These are phyloP conservation scores for Noctilio leporinus DNA, from an alignment of 2,113 vertebrate species.

Conservation along the genomic window DNA sequence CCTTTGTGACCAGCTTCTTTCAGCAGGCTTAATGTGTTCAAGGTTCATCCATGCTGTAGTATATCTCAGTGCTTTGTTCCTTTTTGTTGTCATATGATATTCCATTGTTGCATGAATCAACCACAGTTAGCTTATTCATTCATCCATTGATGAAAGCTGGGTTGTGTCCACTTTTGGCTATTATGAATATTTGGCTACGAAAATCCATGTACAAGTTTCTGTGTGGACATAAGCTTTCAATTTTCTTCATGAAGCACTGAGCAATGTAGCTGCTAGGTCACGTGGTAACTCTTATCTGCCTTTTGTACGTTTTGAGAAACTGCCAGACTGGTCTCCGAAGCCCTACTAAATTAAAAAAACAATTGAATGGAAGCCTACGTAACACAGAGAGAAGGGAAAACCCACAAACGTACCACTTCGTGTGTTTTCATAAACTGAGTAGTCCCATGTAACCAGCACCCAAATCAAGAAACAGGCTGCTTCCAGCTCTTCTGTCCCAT, in stretches of 20 bases:
- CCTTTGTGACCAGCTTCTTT: background rate
- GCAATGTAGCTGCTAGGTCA: background rate
- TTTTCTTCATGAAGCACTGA: background rate
- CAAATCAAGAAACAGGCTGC: background rate
- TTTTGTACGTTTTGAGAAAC: background rate
- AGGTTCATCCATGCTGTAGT: background rate
- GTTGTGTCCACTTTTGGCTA: background rate
- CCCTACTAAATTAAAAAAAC: background rate
- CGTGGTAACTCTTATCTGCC: background rate
- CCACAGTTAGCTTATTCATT: background rate
- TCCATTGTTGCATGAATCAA: background rate
- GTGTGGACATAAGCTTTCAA: background rate
- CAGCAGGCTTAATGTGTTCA: background rate
- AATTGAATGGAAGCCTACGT: background rate
- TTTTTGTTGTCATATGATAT: background rate
- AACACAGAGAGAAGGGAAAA: background rate
- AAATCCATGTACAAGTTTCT: background rate
- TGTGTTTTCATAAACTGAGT: background rate
- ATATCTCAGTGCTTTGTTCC: background rate
- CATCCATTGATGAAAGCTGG: background rate
- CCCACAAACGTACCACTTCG: background rate
- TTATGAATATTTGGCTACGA: background rate
- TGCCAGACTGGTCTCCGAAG: background rate
- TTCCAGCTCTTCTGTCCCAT: background rate
- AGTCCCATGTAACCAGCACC: rapidly evolving